Base-by-base conservation (phyloP, 2,888 invertebrate genomes). In the Pardosa pseudoannulata region DNA sequence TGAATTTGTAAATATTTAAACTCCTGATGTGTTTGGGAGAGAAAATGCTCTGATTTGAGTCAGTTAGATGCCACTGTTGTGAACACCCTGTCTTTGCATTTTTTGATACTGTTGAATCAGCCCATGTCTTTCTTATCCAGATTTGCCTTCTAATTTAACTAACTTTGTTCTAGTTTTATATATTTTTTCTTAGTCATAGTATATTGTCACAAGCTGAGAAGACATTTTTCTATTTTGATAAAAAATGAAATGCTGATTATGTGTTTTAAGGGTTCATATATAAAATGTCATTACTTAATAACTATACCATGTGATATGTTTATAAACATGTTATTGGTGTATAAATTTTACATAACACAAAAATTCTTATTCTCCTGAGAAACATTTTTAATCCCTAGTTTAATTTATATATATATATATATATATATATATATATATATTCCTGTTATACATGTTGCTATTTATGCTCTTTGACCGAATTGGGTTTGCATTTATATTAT, bases 61-160 rank as follows among this genome's bases (percentile, higher is more conserved):
- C 13, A 9, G 2, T 7, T 11, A n/a, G n/a, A n/a, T 36, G 9
- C 36, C 9, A 7, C 36, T 36, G 9, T 36, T 31, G 65, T 65
- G 23, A 67, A 36, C 67, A 67, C 67, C 67, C 36, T 67, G 67
- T 67, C n/a, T 19, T 32, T 32, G 19, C 31, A 32, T 19, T 67
- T 65, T 67, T 67, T 32, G 7, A 32, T 67, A 67, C 32, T 32
- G 11, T 32, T 67, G 23, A 67, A 31, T 67, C 36, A 67, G 32
- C 36, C 67, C 36, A 67, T 67, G 67, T 67, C 67, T 67, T 67
- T 67, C 67, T 32, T 67, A 36, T 67, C 11, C 23, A 67, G 32
- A 67, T 36, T 67, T 67, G 67, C 67, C 67, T 36, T 67, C 32
- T 67, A 31, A 67, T 67, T 56, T 56, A 23, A 56, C 11, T 23